Evolutionary conservation across 2,113 vertebrate genomes (phyloP).

Genomic region (Coregonus clupeaformis): DNA sequence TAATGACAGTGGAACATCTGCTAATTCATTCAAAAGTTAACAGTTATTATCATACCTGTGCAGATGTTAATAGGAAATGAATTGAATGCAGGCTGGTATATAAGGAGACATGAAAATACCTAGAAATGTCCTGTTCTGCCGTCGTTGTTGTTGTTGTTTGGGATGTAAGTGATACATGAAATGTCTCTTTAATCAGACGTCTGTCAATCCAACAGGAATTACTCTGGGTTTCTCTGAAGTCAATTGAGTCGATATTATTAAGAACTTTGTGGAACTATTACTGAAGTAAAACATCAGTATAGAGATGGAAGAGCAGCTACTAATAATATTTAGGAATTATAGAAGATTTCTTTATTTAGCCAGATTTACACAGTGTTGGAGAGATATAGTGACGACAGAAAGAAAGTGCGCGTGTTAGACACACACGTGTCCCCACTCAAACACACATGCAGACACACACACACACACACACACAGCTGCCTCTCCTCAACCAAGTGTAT

Average conservation of each 20-base stretch:
- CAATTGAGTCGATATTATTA: not conserved
- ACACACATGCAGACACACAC: not conserved
- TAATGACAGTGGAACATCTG: slow-evolving; percentile 18
- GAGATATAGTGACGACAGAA: no score
- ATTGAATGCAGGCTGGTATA: slow-evolving; percentile 33
- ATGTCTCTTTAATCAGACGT: slow-evolving; percentile 8
- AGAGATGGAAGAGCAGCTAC: not conserved
- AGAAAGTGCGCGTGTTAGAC: not conserved
- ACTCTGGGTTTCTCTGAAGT: not conserved
- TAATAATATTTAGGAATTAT: no score
- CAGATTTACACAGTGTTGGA: no score
- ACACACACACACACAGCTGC: not conserved
- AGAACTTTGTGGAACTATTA: not conserved
- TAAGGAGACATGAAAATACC: slow-evolving; percentile 3
- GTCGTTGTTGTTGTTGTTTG: not conserved
- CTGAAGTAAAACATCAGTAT: not conserved
- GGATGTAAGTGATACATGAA: not conserved
- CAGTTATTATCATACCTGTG: slow-evolving; percentile 31
- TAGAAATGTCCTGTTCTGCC: not conserved
- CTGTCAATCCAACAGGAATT: slow-evolving; percentile 16
- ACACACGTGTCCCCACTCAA: not conserved
- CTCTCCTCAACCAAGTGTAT: not conserved
- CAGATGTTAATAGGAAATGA: slow-evolving; percentile 50
- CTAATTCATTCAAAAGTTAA: slow-evolving; percentile 40
- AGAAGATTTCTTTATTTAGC: no score